Percentiles rank a stretch among this genome's conserved stretches.
Conservation (phyloP, 2,797 vertebrate species). For the Sibirionetta formosa region DNA sequence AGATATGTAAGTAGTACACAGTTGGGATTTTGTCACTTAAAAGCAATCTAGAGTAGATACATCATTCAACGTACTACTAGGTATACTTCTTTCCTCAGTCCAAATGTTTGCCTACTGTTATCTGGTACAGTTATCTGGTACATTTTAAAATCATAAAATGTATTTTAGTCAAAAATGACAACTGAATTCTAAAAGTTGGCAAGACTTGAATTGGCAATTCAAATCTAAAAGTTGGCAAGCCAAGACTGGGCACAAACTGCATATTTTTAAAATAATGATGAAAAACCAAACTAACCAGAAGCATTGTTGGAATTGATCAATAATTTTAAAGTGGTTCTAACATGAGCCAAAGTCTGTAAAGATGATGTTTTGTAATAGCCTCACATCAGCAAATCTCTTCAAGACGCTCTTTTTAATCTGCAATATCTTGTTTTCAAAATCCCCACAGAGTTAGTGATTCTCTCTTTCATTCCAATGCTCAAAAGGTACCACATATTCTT, state of each 20-base stretch:
- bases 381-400: constrained; percentile 54
- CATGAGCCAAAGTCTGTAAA: not conserved
- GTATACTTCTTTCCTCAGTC: not conserved
- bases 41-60: not conserved
- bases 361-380: not conserved
- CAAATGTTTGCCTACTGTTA: not conserved
- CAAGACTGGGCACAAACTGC: not conserved
- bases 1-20: constrained; percentile 43
- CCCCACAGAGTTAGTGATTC: not conserved
- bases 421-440: constrained; percentile 16
- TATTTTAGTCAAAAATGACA: not conserved
- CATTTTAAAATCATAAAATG: not conserved
- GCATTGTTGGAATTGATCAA: not conserved
- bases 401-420: constrained; percentile 26
- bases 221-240: not conserved
- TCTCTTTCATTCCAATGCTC: constrained; percentile 16
- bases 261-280: not conserved
- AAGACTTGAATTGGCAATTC: not conserved
- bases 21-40: constrained; percentile 51
- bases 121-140: not conserved
- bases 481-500: not conserved
- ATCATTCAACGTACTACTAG: not conserved
- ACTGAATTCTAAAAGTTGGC: not conserved
- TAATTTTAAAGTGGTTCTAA: constrained; percentile 5
- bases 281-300: constrained; percentile 10